phyloP scores from a whole-genome alignment of 2,888 invertebrate genomes.

The Desoria tigrina region DNA sequence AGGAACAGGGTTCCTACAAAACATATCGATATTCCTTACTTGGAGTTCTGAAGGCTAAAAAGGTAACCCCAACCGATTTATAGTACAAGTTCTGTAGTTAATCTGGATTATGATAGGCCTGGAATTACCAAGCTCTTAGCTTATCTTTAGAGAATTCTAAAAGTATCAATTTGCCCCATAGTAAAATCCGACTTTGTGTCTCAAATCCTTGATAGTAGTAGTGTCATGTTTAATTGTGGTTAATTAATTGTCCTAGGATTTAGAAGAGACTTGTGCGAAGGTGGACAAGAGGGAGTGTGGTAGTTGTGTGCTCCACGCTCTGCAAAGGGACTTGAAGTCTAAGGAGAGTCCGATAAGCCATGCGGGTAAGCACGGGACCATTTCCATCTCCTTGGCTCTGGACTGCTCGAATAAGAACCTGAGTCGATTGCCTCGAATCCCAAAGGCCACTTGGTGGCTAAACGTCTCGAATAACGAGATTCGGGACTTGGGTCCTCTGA shows the following conservation, averaged over 20 bases:
- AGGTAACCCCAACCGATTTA: background rate
- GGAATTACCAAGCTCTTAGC: no score
- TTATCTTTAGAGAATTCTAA: no score
- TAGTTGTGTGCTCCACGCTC: background rate
- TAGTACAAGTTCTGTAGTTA: no score
- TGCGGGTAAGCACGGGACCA: conserved; percentile 11
- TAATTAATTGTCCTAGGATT: background rate
- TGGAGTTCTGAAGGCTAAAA: conserved; percentile 4
- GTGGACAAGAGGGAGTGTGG: conserved; percentile 10
- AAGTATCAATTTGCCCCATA: no score
- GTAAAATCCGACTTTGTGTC: no score
- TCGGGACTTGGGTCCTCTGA: conserved; percentile 67
- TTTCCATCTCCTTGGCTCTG: conserved; percentile 24
- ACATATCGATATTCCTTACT: background rate
- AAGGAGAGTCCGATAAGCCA: background rate
- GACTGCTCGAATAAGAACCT: conserved; percentile 26
- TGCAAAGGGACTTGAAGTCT: conserved; percentile 3
- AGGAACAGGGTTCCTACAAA: no score
- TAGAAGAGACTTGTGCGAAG: conserved; percentile 10
- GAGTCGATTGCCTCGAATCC: conserved; percentile 35
- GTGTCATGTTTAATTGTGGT: no score
- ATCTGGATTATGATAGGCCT: no score
- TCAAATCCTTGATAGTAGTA: no score
- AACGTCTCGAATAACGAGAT: conserved; percentile 62
- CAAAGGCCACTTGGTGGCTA: conserved; percentile 21